Evolutionary conservation across 2,113 vertebrate species (phyloP), one percentile per base, ranked within the genome.

Genomic region (Phaethon lepturus): DNA sequence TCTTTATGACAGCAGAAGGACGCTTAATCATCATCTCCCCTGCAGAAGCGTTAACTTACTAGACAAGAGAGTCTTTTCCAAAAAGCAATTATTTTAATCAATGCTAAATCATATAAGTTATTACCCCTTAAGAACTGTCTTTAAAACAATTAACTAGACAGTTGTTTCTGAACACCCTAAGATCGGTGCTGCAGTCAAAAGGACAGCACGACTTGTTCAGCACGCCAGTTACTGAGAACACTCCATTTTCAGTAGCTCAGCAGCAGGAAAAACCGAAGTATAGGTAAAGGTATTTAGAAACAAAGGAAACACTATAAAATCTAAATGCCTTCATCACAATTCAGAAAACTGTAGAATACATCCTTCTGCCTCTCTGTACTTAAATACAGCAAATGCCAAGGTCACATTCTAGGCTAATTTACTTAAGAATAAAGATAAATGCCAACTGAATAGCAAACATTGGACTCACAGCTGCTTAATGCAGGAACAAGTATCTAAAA

Each of bases 11-110:
- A 82, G 56, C 5, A 87, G 35, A 81, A 92, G 16, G 74, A 68
- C 64, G 49, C 13, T 96, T 84, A 63, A 91, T 44, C 42, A 81
- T 44, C 13, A 53, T 64, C 23, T 68, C 73, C 76, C 29, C 13
- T 74, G 89, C 33, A 72, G 69, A 93, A 92, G 50, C 78, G 68
- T 82, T 88, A 82, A 56, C 12, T 82, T 88, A 84, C 10, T 60
- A 81, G 33, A 42, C 1, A 2, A 67, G 60, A 52, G 29, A 60
- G 29, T 13, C 72, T 87, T 67, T 84, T 31, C 52, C 79, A 94
- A 42, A 88, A 66, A 88, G 63, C n/a, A 92, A 85, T 94, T 86
- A n/a, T 75, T 88, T 92, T 74, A 90, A 95, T 91, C 72, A 77
- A 62, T 53, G 40, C 33, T 73, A 62, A 49, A 77, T 86, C 47